Evolutionary conservation across 2,797 vertebrate genomes (phyloP).

Genomic region (Poeciliopsis infans): DNA sequence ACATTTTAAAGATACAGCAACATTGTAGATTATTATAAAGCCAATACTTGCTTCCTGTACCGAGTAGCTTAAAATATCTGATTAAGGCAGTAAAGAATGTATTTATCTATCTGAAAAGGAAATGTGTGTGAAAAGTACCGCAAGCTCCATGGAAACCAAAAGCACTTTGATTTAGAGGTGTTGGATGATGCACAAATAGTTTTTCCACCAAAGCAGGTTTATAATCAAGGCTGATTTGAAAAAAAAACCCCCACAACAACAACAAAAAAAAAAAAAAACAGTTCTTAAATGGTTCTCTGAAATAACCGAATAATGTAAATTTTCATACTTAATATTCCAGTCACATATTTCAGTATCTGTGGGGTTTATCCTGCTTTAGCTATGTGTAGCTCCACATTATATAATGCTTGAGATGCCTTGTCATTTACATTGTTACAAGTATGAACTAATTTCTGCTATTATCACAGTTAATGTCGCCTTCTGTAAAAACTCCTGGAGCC

Average conservation of each 20-base stretch:
- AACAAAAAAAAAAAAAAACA: too few species aligned
- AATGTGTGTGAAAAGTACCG: neutral
- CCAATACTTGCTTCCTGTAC: neutral
- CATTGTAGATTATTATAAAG: neutral
- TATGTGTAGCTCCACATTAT: too few species aligned
- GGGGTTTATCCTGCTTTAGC: too few species aligned
- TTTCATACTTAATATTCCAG: too few species aligned
- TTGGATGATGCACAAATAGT: neutral
- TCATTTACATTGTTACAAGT: too few species aligned
- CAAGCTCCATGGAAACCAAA: neutral
- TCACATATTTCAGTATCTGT: too few species aligned
- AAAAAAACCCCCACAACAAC: too few species aligned
- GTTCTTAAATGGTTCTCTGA: neutral
- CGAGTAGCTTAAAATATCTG: neutral
- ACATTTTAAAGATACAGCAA: neutral
- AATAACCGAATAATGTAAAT: neutral
- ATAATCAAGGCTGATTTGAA: neutral
- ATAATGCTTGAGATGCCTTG: too few species aligned
- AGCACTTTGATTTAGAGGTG: neutral
- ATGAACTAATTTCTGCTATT: too few species aligned
- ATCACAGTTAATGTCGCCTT: too few species aligned
- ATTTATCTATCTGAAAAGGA: neutral
- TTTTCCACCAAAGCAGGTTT: neutral
- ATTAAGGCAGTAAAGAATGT: neutral
- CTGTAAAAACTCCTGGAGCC: too few species aligned